Conservation (phyloP, 64 coral and sea anemone species). For the Cladopsammia gracilis region DNA sequence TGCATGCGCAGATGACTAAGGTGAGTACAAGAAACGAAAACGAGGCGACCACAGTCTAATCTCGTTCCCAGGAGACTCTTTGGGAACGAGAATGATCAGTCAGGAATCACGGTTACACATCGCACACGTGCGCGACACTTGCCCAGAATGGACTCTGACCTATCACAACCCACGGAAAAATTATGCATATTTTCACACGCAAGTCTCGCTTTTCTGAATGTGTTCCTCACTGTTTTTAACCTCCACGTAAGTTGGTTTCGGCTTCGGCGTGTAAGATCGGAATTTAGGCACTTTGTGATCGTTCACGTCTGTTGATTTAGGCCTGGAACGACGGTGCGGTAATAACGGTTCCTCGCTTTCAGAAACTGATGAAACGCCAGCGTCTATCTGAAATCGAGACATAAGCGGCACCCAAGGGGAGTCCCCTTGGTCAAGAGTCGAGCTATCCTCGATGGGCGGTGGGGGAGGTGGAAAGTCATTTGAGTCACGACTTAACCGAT, state of each 20-base stretch:
- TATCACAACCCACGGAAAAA: not conserved
- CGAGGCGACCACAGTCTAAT: not conserved
- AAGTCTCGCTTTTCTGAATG: constrained; percentile 58
- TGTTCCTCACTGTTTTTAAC: constrained; percentile 54
- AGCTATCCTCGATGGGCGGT: constrained; percentile 47
- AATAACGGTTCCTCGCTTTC: constrained; percentile 42
- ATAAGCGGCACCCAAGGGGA: constrained; percentile 79
- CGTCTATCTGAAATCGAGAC: constrained; percentile 69
- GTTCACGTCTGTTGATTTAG: constrained; percentile 1
- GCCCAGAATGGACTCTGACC: not conserved
- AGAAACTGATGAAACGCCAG: constrained; percentile 15
- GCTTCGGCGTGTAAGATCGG: constrained; percentile 36
- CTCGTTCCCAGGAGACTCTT: not conserved
- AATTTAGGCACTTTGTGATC: constrained; percentile 56
- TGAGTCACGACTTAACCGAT: constrained; percentile 28
- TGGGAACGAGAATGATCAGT: not conserved
- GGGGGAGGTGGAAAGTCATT: constrained; percentile 78
- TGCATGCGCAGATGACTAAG: not conserved
- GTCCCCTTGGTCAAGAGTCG: constrained; percentile 32
- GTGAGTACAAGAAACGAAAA: too few species aligned
- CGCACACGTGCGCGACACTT: too few species aligned
- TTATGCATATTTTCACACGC: constrained; percentile 14
- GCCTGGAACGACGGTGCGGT: constrained; percentile 15
- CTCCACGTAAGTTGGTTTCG: constrained; percentile 58
- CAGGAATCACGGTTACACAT: too few species aligned